Conservation (phyloP, 2,797 vertebrate species). For the Caiman crocodilus region DNA sequence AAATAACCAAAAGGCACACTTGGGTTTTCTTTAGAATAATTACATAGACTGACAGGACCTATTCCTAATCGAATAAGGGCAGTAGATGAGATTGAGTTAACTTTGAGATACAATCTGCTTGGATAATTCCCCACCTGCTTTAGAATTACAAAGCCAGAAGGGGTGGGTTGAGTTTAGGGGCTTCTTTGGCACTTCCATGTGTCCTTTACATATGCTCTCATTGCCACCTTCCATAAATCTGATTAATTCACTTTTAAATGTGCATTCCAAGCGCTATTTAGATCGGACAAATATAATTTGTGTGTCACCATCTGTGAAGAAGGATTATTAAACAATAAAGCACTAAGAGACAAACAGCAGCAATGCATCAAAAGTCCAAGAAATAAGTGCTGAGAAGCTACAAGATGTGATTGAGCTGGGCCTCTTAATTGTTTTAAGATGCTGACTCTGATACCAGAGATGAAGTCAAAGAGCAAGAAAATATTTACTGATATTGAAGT, state of each 20-base stretch:
- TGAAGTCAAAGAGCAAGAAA: not conserved
- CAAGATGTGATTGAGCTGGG: conserved; percentile 40
- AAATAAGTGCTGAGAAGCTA: conserved; percentile 51
- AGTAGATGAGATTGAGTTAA: conserved; percentile 69
- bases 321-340: conserved; percentile 76
- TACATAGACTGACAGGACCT: conserved; percentile 46
- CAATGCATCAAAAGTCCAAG: conserved; percentile 40
- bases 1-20: not conserved
- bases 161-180: conserved; percentile 32
- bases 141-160: conserved; percentile 51
- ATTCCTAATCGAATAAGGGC: conserved; percentile 60
- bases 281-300: conserved; percentile 72
- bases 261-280: conserved; percentile 63
- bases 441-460: conserved; percentile 48
- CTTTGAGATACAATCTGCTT: conserved; percentile 66
- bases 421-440: conserved; percentile 31
- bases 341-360: conserved; percentile 63
- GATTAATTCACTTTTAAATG: conserved; percentile 71
- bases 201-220: conserved; percentile 47
- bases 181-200: conserved; percentile 39
- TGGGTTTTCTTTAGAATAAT: conserved; percentile 33
- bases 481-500: conserved; percentile 33
- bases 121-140: conserved; percentile 61
- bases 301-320: conserved; percentile 76
- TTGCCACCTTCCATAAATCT: conserved; percentile 60